Conservation (phyloP, 2,888 invertebrate species). For the Trichopria drosophilae region DNA sequence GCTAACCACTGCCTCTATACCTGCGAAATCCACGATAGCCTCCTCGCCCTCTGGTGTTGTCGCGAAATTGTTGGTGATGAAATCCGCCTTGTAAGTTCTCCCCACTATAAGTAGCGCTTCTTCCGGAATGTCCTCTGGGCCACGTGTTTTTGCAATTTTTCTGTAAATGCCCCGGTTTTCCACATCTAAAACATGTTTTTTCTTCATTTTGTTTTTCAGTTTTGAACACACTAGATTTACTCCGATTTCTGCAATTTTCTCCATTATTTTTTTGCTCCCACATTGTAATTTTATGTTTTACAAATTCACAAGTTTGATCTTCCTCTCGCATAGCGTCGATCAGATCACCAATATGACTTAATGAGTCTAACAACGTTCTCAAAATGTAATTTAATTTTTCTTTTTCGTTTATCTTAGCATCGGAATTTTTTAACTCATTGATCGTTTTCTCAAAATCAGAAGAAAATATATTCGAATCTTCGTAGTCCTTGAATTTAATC, state of each 20-base stretch:
- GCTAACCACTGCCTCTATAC: too few species aligned
- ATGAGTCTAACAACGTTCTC: constrained; percentile 34
- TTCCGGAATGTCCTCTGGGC: constrained; percentile 4
- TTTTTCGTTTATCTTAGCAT: constrained; percentile 33
- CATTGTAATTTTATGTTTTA: constrained; percentile 35
- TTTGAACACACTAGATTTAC: constrained; percentile 20
- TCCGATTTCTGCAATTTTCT: constrained; percentile 14
- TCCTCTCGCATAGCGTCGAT: constrained; percentile 33
- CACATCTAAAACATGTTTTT: too few species aligned
- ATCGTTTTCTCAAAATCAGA: too few species aligned
- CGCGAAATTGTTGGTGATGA: constrained; percentile 16
- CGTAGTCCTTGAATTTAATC: too few species aligned
- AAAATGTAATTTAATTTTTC: constrained; percentile 41
- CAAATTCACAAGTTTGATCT: constrained; percentile 34
- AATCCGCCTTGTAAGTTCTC: constrained; percentile 11
- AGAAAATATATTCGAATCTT: too few species aligned
- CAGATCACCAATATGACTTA: constrained; percentile 38
- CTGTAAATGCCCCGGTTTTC: constrained; percentile 32
- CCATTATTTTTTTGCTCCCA: constrained; percentile 27
- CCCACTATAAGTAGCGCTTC: constrained; percentile 12
- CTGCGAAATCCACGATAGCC: too few species aligned
- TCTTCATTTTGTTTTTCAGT: constrained; percentile 28
- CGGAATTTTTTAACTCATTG: constrained; percentile 37
- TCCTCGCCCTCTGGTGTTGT: constrained; percentile 8
- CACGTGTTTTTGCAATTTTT: constrained; percentile 24